Conservation (phyloP, 2,113 vertebrate genomes). For the Pelvicachromis taeniatus region DNA sequence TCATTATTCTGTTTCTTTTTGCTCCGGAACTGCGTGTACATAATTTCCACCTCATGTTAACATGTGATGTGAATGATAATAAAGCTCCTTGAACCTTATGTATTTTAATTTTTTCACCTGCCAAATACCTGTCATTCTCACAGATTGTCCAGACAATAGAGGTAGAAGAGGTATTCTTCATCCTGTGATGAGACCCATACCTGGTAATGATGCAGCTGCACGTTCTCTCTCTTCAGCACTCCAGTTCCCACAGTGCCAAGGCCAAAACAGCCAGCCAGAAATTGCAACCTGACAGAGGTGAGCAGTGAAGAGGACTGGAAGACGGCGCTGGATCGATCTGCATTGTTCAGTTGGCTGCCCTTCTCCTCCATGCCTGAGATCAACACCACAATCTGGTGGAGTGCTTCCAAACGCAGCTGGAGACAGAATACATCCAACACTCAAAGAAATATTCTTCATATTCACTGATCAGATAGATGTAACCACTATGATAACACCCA, state of each 20-base stretch:
- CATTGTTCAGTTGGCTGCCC: conserved; percentile 71
- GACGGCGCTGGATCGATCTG: conserved; percentile 68
- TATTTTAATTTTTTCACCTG: neutral
- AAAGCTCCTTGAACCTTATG: too few relatives aligned
- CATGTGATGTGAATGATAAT: too few relatives aligned
- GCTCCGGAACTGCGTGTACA: too few relatives aligned
- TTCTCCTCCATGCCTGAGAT: conserved; percentile 98
- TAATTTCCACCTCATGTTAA: too few relatives aligned
- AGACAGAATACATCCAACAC: neutral
- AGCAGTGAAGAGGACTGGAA: conserved; percentile 90
- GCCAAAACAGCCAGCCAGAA: conserved; percentile 95
- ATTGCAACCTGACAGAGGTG: conserved; percentile 93
- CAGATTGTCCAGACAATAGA: neutral
- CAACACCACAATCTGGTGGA: conserved; percentile 94
- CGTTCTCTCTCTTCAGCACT: conserved; percentile 85
- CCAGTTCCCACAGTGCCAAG: conserved; percentile 84
- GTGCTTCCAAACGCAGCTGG: conserved; percentile 91
- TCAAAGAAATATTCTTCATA: neutral
- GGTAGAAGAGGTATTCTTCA: neutral
- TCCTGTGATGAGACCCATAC: conserved; percentile 45
- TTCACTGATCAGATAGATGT: neutral
- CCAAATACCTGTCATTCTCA: neutral
- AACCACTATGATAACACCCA: neutral
- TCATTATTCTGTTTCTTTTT: too few relatives aligned
- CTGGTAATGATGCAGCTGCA: conserved; percentile 96